Percentiles rank a stretch among this genome's conserved stretches.
These are phyloP conservation scores for Xanthorhoe spadicearia DNA, from an alignment of 2,888 invertebrate species.

Conservation along the genomic window DNA sequence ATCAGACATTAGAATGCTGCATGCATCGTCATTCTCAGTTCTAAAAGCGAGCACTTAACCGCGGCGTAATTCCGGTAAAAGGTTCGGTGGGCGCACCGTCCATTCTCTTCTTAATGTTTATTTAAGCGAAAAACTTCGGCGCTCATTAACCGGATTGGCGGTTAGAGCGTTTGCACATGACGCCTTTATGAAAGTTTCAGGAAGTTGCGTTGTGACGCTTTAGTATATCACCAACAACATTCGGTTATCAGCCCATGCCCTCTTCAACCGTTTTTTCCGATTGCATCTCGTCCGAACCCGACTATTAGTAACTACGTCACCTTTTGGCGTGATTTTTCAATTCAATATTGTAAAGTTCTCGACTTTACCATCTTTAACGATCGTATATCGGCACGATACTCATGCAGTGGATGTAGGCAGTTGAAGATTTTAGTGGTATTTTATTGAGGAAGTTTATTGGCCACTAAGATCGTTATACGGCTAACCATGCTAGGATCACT, in stretches of 20 bases:
- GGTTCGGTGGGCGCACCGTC: slow-evolving; percentile 65
- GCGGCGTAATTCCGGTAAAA: slow-evolving; percentile 78
- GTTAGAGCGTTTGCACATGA: slow-evolving; percentile 45
- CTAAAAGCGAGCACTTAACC: slow-evolving; percentile 74
- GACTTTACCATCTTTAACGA: background rate
- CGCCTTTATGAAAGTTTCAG: slow-evolving; percentile 3
- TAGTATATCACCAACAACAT: background rate
- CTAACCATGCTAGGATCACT: background rate
- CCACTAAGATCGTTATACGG: background rate
- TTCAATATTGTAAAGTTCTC: background rate
- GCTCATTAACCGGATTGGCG: slow-evolving; percentile 76
- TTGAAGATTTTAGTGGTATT: background rate
- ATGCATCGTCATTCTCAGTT: slow-evolving; percentile 58
- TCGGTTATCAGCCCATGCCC: background rate
- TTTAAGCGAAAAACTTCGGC: slow-evolving; percentile 79
- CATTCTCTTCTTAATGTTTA: slow-evolving; percentile 79
- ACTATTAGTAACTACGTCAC: background rate
- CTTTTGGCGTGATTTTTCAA: background rate
- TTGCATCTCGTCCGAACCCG: background rate
- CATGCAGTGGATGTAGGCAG: background rate
- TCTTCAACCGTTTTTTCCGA: background rate
- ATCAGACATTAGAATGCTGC: slow-evolving; percentile 40
- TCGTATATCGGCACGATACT: background rate
- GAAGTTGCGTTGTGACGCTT: background rate
- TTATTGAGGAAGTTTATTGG: background rate